Evolutionary conservation across 1,140 invertebrate species (phyloP), one percentile per base, ranked within the genome.

Genomic region (Brachionus rubens): DNA sequence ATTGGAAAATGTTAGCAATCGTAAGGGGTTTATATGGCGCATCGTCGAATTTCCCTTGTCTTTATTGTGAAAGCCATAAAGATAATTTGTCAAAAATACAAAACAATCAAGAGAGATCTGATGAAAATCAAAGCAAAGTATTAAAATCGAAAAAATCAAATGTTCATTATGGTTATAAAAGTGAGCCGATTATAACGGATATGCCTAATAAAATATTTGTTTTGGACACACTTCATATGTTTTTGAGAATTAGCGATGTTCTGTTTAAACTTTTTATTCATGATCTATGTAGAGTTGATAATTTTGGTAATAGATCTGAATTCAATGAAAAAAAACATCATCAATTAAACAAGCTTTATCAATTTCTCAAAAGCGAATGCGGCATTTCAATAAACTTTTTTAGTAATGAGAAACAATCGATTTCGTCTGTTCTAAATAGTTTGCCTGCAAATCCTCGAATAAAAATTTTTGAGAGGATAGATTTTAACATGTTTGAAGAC

Each of bases 271-370:
- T 28, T 9, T 30, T 30, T 14, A 54, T 30, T 28, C 50, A 30
- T 28, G 50, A 54, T 14, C 50, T 54, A 3, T 54, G 50, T 54
- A 9, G 50, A 24, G 30, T 54, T 10, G 50, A 54, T n/a, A 54
- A 54, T 9, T 54, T 54, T 54, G 2, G 26, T 33, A 59, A 59
- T 33, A n/a, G n/a, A 14, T 30, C 12, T 59, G 7, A 59, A 59
- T 33, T 59, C 24, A 59, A 59, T 19, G 26, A 59, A 30, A 59
- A 59, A 33, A 59, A 59, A 16, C 54, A 59, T 59, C 28, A 33
- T 9, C 26, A 59, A 30, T 33, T 36, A 14, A 12, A 59, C 12
- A 59, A 59, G 33, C 54, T 59, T 14, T 59, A 26, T 28, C 5
- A 30, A 1, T 59, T 59, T 33, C n/a, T 59, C 28, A 59, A 59